Evolutionary conservation across 2,797 vertebrate species (phyloP), one percentile per base, ranked within the genome.

Genomic region (Cetoscarus ocellatus): DNA sequence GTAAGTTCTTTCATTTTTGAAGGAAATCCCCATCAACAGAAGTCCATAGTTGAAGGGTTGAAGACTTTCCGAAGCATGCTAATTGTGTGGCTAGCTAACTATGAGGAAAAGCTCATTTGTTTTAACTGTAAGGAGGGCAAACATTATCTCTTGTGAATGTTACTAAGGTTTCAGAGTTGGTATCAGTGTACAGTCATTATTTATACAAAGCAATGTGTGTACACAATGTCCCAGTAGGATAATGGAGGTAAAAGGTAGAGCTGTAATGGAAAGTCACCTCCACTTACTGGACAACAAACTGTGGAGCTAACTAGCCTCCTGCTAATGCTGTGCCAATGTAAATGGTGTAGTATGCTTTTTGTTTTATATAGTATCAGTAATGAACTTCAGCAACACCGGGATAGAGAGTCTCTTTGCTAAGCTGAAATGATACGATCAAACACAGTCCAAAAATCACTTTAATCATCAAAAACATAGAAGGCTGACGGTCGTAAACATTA

Each of bases 1-100:
- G 92, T 93, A 75, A 91, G 92, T 89, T 43, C 53, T 48, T 5
- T 10, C 44, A 10, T 44, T 2, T 44, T 9, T 1, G n/a, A 3
- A 49, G 49, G 0, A 50, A 17, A 50, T 3, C 1, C 3, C 38
- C 3, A 27, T 13, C 0, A 9, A 35, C 1, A 0, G 3, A 17
- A 27, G 13, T 19, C 39, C 13, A 35, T 2, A 1, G 2, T 10
- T 40, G 27, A 27, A 27, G 27, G 60, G 38, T 1, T 10, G 49
- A 51, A 51, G 19, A 52, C 51, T 49, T 58, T 42, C 3, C 3
- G 0, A 17, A n/a, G 27, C 10, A 53, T 27, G 84, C 67, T 85
- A 82, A 73, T 43, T 10, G 36, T 49, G 73, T 67, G 15, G 69
- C 74, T 81, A 85, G 59, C 72, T 39, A 75, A 74, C 63, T 59